These are phyloP conservation scores for Rhopalosiphum nymphaeae DNA, from an alignment of 2,888 invertebrate species.

Conservation along the genomic window DNA sequence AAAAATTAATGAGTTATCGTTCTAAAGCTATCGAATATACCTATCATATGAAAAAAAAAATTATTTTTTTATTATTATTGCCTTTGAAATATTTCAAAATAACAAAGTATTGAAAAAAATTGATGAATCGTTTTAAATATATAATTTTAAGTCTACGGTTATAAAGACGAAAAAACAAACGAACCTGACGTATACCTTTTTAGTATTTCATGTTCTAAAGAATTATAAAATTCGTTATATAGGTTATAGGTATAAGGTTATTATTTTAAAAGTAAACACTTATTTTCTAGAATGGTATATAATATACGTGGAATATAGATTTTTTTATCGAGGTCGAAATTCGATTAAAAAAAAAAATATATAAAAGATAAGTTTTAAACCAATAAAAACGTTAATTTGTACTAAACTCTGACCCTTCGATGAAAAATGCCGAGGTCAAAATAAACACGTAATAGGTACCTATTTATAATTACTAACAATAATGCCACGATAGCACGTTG, in stretches of 20 bases:
- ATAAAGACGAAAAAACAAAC: neutral
- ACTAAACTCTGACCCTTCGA: neutral
- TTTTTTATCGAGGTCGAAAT: neutral
- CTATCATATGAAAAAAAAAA: too few species aligned
- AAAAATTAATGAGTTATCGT: neutral
- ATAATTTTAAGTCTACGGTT: neutral
- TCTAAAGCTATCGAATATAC: neutral
- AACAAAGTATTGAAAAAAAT: neutral
- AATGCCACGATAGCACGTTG: neutral
- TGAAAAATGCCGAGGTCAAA: neutral
- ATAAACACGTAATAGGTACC: neutral
- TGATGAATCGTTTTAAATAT: neutral
- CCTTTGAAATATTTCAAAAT: neutral
- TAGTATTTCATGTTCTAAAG: neutral
- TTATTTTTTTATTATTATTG: neutral
- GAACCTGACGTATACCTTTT: neutral
- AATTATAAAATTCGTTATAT: neutral
- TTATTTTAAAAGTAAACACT: neutral
- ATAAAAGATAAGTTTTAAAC: neutral
- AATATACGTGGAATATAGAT: neutral
- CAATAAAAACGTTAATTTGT: neutral
- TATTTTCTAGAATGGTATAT: neutral
- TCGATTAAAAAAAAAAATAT: neutral
- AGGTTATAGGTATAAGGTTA: neutral
- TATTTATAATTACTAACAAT: slow-evolving; percentile 4